Evolutionary conservation across 1,140 invertebrate species (phyloP).

Genomic region (Neodiprion virginianus): DNA sequence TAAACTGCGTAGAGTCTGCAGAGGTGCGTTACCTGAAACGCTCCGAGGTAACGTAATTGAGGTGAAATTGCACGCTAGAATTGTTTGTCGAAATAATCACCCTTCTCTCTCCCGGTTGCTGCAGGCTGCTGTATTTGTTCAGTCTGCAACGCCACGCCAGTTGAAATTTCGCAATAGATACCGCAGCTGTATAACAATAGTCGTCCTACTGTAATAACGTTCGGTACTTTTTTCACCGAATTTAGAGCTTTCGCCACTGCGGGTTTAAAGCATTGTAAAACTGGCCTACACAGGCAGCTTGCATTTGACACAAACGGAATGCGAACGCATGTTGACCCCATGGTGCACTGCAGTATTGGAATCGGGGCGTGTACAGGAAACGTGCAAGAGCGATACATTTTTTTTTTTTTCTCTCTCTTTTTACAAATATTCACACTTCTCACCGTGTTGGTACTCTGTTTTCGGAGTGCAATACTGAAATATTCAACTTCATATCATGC

Average conservation of each 20-base stretch:
- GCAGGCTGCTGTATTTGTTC: too few species aligned
- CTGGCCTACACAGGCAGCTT: neutral
- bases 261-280: too few species aligned
- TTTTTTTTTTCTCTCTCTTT: neutral
- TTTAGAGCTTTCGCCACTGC: too few species aligned
- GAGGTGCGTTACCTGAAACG: neutral
- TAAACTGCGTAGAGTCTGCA: neutral
- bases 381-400: neutral
- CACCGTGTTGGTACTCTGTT: neutral
- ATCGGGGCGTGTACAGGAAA: neutral
- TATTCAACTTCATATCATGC: neutral
- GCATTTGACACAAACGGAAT: neutral
- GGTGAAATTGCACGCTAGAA: neutral
- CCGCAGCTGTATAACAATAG: too few species aligned
- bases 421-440: too few species aligned
- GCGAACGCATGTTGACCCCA: neutral
- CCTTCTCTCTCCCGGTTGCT: neutral
- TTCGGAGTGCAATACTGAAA: neutral
- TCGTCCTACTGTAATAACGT: too few species aligned
- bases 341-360: too few species aligned
- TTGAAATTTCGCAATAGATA: too few species aligned
- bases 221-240: too few species aligned
- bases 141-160: too few species aligned
- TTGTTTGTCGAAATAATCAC: conserved; percentile 8
- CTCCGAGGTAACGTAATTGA: neutral